A percentile compares a stretch with the other conserved stretches of the same genome.
phyloP scores from a whole-genome alignment of 2,113 vertebrate species.

The Zosterops japonicus region DNA sequence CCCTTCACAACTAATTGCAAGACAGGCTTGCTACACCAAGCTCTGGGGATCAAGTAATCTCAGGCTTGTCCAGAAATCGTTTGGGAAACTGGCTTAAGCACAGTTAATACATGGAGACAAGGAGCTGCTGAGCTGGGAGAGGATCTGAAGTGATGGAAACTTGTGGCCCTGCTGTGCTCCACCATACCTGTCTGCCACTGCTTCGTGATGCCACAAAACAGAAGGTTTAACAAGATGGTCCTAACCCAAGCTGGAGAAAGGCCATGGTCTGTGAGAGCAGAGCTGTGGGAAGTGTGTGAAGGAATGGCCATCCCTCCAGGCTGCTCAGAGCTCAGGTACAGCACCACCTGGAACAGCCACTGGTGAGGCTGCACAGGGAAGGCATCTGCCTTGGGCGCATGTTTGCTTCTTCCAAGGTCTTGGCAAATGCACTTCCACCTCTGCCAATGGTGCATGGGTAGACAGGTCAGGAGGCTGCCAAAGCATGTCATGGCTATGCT shows the following conservation, averaged over 20 bases:
- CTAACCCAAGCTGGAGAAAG: neutral
- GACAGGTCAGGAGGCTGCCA: neutral
- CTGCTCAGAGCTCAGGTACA: neutral
- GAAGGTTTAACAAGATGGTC: neutral
- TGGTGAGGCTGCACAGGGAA: neutral
- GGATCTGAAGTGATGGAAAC: neutral
- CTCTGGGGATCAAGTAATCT: neutral
- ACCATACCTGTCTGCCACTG: neutral
- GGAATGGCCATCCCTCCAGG: neutral
- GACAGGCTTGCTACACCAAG: neutral
- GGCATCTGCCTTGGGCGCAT: neutral
- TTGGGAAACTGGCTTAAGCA: neutral
- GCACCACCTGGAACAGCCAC: neutral
- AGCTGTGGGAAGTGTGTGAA: neutral
- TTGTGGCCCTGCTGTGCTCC: neutral
- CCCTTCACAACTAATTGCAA: neutral
- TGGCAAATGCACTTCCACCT: neutral
- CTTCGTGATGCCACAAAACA: neutral
- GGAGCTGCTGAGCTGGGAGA: neutral
- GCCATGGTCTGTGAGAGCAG: neutral
- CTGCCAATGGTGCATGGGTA: neutral
- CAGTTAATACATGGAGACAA: rapidly evolving
- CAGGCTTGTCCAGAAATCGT: neutral
- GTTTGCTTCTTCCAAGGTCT: neutral
- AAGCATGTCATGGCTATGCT: neutral